Evolutionary conservation across 2,888 invertebrate genomes (phyloP), one percentile per base, ranked within the genome.

Genomic region (Sipha maydis): DNA sequence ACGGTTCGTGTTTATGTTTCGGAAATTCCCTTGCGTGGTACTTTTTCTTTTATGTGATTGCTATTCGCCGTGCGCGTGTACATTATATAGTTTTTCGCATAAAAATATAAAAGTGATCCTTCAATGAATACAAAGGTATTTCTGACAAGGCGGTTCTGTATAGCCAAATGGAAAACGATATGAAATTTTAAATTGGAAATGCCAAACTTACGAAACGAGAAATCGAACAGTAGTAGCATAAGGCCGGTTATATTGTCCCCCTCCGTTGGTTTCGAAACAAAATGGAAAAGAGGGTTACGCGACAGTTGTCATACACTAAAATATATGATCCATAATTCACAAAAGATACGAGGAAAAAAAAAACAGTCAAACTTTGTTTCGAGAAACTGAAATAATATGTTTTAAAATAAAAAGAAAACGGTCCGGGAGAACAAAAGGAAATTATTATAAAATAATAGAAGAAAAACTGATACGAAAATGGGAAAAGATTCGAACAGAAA

Each of bases 131-230:
- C 85, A 85, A 78, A 85, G 85, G 85, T 78, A 69, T 85, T 69
- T 48, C 41, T 77, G 85, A 85, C 85, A 85, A 67, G 77, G 77
- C 67, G 34, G 56, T 31, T 82, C 48, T 3, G 34, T 73, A 83
- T n/a, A 34, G 54, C 78, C 78, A n/a, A 78, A 77, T 71, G 86
- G 79, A 79, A 80, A 86, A 86, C 80, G 80, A 88, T 80, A 88
- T 88, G 75, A 82, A 88, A 88, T 80, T 88, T 88, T 88, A 88
- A 88, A 88, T 88, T 88, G 88, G 88, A 88, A 88, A 88, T 88
- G 88, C 88, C 88, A 88, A 88, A 88, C 88, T 82, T 75, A 75
- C 31, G 75, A 38, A 61, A 88, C 80, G 80, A 88, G 75, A 82
- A 88, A 88, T 88, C 88, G 88, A 88, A 88, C 80, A 31, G 82